These are phyloP conservation scores for Latrodectus hesperus DNA, from an alignment of 2,888 invertebrate species.

Conservation along the genomic window DNA sequence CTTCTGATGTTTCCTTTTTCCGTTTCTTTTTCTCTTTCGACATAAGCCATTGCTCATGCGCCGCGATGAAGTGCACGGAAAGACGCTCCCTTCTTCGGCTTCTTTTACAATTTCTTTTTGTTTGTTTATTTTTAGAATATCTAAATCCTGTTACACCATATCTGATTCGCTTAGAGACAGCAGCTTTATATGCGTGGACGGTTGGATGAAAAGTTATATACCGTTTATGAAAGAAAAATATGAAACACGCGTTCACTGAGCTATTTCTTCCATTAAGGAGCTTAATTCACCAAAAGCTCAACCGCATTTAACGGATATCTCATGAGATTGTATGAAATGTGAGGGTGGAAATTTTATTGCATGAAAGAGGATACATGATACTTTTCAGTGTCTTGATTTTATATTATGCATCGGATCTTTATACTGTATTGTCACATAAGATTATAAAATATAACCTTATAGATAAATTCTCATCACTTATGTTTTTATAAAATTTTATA, in stretches of 20 bases:
- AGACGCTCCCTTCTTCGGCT: neutral
- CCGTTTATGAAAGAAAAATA: conserved; percentile 32
- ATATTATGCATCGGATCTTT: too few species aligned
- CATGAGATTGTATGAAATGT: neutral
- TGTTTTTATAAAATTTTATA: too few species aligned
- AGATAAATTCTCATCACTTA: too few species aligned
- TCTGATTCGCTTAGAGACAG: conserved; percentile 24
- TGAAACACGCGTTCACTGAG: neutral
- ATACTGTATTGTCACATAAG: too few species aligned
- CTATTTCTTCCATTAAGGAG: neutral
- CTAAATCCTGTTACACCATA: conserved; percentile 56
- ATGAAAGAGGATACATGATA: too few species aligned
- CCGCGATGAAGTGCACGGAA: conserved; percentile 22
- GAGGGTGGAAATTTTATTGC: too few species aligned
- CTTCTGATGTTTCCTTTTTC: conserved; percentile 37
- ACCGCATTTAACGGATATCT: neutral
- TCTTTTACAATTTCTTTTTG: neutral
- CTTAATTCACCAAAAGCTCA: neutral
- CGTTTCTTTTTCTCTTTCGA: conserved; percentile 24
- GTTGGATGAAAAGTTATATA: neutral
- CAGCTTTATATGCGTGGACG: conserved; percentile 20
- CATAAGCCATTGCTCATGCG: conserved; percentile 62
- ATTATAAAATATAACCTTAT: too few species aligned
- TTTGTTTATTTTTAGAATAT: conserved; percentile 44
- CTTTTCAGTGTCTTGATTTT: too few species aligned